Base-by-base conservation (phyloP, 2,888 invertebrate genomes). In the Andrena bucephala region DNA sequence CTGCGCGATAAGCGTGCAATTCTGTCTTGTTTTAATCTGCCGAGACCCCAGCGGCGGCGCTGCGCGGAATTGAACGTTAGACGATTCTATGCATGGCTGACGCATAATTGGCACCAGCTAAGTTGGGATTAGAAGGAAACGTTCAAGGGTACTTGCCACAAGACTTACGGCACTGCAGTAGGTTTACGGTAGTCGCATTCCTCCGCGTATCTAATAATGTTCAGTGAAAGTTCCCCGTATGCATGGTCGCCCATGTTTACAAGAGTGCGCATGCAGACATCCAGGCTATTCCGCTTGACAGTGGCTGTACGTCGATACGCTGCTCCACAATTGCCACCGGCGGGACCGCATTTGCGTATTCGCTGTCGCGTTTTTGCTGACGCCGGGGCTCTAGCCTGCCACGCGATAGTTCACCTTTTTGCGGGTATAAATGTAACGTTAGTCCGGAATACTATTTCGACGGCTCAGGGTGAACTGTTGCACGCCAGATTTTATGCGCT, bases 141-240 rank as follows among this genome's bases (percentile, higher is more conserved):
- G 66, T 67, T 57, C 48, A 54, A 54, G 74, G 72, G 70, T 77
- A 60, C 75, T 66, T 76, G 72, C 63, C 62, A 36, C 48, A 59
- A 57, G 74, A 82, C 70, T 88, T 86, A 86, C 85, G 81, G 78
- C 85, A 82, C 84, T 75, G 86, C 77, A 85, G 81, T 86, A 84
- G 89, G 86, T 90, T 92, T 92, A 91, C 93, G 91, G 93, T 93
- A 93, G 93, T 92, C 91, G 90, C 93, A 93, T 93, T 93, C 93
- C 92, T 87, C 82, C 91, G 91, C 92, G 93, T 92, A 92, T 91
- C 93, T 93, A 93, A 93, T 93, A 93, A 93, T 91, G 92, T 91
- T 92, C 90, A 92, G 93, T 93, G 93, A 93, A 93, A 93, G 93
- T 93, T 90, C 80, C 88, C 87, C 87, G 89, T 90, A 91, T 91